Conservation (phyloP, 2,797 vertebrate genomes). For the Oreochromis grahami region DNA sequence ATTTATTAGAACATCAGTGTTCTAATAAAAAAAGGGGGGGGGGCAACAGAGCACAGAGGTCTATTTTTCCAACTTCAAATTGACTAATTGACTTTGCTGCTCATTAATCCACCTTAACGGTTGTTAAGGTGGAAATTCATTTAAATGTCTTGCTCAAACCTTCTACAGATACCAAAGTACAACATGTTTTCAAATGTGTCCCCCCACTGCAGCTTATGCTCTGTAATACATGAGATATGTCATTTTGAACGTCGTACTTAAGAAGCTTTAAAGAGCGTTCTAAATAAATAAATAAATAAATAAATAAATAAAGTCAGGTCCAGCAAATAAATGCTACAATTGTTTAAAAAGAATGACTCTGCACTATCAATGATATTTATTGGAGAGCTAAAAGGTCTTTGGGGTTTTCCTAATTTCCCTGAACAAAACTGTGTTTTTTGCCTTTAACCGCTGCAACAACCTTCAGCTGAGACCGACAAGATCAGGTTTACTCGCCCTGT, state of each 20-base stretch:
- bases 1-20: too few species aligned
- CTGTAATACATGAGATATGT: background rate
- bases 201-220: background rate
- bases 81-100: conserved; percentile 6
- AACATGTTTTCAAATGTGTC: background rate
- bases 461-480: background rate
- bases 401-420: background rate
- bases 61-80: conserved; percentile 14
- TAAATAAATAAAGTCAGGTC: background rate
- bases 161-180: background rate
- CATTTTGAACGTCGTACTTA: background rate
- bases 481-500: background rate
- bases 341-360: background rate
- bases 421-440: background rate
- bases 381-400: background rate
- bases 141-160: background rate
- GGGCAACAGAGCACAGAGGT: conserved; percentile 3
- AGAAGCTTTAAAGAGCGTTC: background rate
- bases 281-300: background rate
- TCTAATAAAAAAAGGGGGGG: background rate
- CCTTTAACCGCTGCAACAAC: background rate
- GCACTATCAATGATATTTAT: background rate
- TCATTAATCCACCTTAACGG: background rate
- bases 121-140: background rate
- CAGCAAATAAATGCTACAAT: background rate